Evolutionary conservation across 2,888 invertebrate species (phyloP), one percentile per base, ranked within the genome.

Genomic region (Hololepta plana): DNA sequence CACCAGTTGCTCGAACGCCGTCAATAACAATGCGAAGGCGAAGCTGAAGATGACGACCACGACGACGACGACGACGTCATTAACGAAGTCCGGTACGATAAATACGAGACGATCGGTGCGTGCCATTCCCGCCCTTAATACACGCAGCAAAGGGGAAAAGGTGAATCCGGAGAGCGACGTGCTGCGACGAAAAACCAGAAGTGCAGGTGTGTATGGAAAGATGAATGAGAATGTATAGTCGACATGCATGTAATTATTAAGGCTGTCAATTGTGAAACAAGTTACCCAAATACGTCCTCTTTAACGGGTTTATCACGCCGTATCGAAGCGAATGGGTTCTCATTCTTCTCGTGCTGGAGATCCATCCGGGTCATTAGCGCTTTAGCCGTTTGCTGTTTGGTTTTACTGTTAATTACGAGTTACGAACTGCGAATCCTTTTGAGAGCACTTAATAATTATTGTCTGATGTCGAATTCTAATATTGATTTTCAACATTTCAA

Each of bases 151-250:
- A 47, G 48, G 49, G 27, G 50, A 47, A 32, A 47, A 42, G 29
- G 42, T 38, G 33, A 40, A 44, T 32, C 40, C 46, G 28, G 44
- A 46, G 12, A 42, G 56, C 12, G 53, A 55, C 23, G 47, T 51
- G 14, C 42, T 55, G 12, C 39, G 55, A 25, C 42, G 74, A 43
- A 74, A 74, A 60, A 74, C 74, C 13, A 60, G 74, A 38, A 74
- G 74, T 59, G 70, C 73, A 37, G 73, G 74, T 74, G 41, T 61
- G 61, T 12, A 12, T 24, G 9, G 11, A 23, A 11, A n/a, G 10
- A 26, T 14, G 16, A 25, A 24, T 1, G 5, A 7, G 17, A 17
- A 17, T 17, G 6, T 17, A 17, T n/a, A n/a, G n/a, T n/a, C n/a
- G n/a, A n/a, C n/a, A n/a, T n/a, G n/a, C n/a, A n/a, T 12, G 24